A percentile compares a stretch with the other conserved stretches of the same genome.
These are phyloP conservation scores for Zaprionus bogoriensis DNA, from an alignment of 2,888 invertebrate genomes.

Conservation along the genomic window DNA sequence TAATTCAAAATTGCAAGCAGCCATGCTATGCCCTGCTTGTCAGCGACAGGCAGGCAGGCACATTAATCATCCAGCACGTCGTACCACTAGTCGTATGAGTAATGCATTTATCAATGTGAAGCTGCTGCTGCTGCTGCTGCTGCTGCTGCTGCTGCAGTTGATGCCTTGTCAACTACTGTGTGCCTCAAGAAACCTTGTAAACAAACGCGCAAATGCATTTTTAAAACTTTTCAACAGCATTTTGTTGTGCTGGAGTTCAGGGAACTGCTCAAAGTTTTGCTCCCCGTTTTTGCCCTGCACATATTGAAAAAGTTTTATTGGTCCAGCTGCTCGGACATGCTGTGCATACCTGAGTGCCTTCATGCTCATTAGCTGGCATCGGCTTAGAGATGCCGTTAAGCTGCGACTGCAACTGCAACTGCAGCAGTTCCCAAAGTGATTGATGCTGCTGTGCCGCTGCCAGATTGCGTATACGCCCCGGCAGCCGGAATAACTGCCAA, in stretches of 20 bases:
- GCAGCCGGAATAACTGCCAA: conserved; percentile 49
- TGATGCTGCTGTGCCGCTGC: background rate
- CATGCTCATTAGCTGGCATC: conserved; percentile 28
- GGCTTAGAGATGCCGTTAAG: background rate
- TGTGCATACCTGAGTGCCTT: conserved; percentile 47
- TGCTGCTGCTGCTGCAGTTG: background rate
- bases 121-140: conserved; percentile 1
- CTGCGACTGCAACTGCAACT: background rate
- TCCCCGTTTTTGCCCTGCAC: conserved; percentile 45
- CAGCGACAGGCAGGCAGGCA: conserved; percentile 57
- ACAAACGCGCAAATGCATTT: conserved; percentile 63
- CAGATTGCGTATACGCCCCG: background rate
- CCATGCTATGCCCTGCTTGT: conserved; percentile 56
- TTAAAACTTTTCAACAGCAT: conserved; percentile 63
- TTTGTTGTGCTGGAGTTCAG: conserved; percentile 48
- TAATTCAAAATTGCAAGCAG: conserved; percentile 74
- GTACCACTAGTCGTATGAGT: conserved; percentile 59
- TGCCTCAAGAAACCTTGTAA: conserved; percentile 38
- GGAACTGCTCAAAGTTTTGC: conserved; percentile 64
- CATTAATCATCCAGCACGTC: conserved; percentile 55
- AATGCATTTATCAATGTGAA: conserved; percentile 52
- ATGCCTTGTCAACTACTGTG: conserved; percentile 2
- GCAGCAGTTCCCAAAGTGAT: background rate
- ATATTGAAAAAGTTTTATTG: conserved; percentile 77
- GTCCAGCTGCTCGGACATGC: conserved; percentile 44